Evolutionary conservation across 2,797 vertebrate species (phyloP).

Genomic region (Emys orbicularis): DNA sequence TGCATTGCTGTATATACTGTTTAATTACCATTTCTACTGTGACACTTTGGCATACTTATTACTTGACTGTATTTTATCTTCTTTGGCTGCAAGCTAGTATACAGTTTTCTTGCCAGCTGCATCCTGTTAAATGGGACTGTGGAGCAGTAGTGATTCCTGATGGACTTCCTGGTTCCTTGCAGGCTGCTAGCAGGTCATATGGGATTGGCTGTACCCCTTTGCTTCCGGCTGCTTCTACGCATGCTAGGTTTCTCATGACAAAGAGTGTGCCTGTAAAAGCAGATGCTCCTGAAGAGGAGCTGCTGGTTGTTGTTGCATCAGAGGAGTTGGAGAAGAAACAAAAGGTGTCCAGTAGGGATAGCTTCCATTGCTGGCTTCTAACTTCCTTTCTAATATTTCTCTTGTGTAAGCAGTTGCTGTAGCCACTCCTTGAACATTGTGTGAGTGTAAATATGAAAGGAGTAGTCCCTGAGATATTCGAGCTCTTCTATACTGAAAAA

Average conservation of each 20-base stretch:
- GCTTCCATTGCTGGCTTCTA: too few relatives aligned
- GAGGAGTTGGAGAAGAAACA: neutral
- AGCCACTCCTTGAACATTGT: neutral
- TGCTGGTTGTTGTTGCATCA: neutral
- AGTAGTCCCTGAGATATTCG: rapidly evolving
- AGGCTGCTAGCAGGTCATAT: neutral
- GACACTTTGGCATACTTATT: neutral
- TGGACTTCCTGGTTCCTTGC: neutral
- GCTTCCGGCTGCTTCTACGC: neutral
- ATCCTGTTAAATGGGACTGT: neutral
- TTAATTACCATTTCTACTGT: neutral
- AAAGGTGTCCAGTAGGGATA: neutral
- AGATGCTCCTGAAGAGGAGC: neutral
- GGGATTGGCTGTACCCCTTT: neutral
- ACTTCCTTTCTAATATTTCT: neutral
- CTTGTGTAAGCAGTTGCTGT: neutral
- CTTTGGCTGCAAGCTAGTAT: neutral
- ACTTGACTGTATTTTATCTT: neutral
- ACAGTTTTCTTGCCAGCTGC: neutral
- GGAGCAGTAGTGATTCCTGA: neutral
- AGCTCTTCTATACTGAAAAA: neutral
- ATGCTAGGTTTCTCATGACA: neutral
- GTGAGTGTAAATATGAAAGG: neutral
- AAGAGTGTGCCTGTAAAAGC: neutral
- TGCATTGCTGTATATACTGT: neutral